Percentiles rank a stretch among this genome's conserved stretches.
Evolutionary conservation across 2,797 vertebrate genomes (phyloP).

Genomic region (Artibeus jamaicensis): DNA sequence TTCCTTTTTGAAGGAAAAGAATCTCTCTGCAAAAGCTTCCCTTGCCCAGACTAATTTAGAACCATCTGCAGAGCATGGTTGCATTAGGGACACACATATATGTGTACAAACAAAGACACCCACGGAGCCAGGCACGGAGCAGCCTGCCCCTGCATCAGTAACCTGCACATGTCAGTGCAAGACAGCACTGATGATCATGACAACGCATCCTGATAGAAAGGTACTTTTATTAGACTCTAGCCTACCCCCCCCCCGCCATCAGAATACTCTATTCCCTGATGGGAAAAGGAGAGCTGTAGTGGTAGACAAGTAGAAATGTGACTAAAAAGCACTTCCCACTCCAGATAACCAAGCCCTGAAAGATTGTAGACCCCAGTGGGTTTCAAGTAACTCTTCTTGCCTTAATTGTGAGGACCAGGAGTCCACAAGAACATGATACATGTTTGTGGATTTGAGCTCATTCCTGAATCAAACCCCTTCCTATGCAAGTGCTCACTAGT

Average conservation of each 20-base stretch:
- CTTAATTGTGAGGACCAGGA: neutral
- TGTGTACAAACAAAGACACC: neutral
- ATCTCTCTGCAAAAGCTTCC: slow-evolving; percentile 54
- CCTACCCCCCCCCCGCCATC: neutral
- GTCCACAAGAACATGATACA: neutral
- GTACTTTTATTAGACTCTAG: slow-evolving; percentile 1
- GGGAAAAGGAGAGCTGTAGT: neutral
- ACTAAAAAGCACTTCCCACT: neutral
- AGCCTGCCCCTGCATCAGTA: neutral
- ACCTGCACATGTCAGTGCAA: neutral
- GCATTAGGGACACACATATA: slow-evolving; percentile 33
- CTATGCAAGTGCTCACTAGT: neutral
- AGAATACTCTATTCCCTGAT: slow-evolving; percentile 12
- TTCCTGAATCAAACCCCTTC: neutral
- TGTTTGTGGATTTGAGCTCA: slow-evolving; percentile 1
- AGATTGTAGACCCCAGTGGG: neutral
- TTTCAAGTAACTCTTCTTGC: neutral
- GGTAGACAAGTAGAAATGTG: neutral
- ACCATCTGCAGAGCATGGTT: slow-evolving; percentile 75
- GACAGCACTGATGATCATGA: neutral
- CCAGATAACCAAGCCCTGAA: neutral
- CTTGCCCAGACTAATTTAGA: slow-evolving; percentile 54
- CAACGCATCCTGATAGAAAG: neutral
- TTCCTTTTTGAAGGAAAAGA: slow-evolving; percentile 55
- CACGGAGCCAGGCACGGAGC: neutral